phyloP scores from a whole-genome alignment of 2,888 invertebrate genomes.

The Ellobium chinense region DNA sequence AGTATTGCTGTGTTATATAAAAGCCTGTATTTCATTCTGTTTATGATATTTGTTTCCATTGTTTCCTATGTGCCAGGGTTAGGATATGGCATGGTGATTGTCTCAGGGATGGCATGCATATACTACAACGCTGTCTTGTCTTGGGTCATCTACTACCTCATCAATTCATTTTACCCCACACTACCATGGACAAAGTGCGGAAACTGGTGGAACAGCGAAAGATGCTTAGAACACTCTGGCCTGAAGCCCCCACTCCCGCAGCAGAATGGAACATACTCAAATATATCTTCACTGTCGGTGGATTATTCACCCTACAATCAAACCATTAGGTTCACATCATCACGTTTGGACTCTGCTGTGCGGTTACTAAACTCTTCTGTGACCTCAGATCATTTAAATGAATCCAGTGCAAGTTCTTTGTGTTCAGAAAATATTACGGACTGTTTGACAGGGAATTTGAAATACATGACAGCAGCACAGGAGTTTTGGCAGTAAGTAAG shows the following conservation, averaged over 20 bases:
- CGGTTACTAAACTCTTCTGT: too few relatives aligned
- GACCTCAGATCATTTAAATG: neutral
- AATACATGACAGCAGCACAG: slow-evolving; percentile 56
- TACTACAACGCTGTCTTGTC: slow-evolving; percentile 65
- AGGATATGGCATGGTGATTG: slow-evolving; percentile 65
- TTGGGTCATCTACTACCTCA: slow-evolving; percentile 65
- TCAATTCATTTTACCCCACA: slow-evolving; percentile 57
- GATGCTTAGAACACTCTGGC: slow-evolving; percentile 51
- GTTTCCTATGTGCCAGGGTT: slow-evolving; percentile 53
- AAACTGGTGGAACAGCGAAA: slow-evolving; percentile 60
- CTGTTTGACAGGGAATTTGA: neutral
- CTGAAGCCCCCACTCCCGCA: too few relatives aligned
- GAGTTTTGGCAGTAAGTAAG: slow-evolving; percentile 65
- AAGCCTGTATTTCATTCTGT: too few relatives aligned
- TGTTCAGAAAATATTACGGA: neutral
- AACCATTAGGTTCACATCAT: too few relatives aligned
- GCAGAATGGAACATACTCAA: too few relatives aligned
- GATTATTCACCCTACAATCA: too few relatives aligned
- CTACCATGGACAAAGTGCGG: slow-evolving; percentile 62
- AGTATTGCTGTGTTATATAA: too few relatives aligned
- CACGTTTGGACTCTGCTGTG: too few relatives aligned
- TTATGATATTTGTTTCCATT: too few relatives aligned
- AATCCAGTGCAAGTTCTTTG: neutral
- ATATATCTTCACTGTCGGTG: too few relatives aligned
- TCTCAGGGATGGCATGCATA: slow-evolving; percentile 63